Conservation (phyloP, 1,140 invertebrate species). For the Drosophila tsacasi region DNA sequence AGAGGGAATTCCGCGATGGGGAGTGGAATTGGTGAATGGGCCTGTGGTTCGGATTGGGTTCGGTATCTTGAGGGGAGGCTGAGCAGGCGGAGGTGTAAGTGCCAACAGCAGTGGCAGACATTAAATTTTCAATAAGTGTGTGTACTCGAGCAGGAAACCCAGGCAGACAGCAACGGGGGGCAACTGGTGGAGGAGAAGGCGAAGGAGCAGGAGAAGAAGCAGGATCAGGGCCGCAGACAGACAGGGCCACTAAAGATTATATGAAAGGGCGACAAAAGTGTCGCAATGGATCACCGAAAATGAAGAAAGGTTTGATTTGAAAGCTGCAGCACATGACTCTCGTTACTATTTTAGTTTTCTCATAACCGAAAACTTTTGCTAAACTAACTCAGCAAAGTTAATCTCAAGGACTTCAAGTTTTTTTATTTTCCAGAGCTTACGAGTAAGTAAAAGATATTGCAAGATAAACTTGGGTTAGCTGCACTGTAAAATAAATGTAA, state of each 20-base stretch:
- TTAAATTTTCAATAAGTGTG: slow-evolving; percentile 78
- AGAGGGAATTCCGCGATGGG: slow-evolving; percentile 1
- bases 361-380: slow-evolving; percentile 12
- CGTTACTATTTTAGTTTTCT: slow-evolving; percentile 18
- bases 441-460: slow-evolving; percentile 11
- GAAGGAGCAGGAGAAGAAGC: neutral
- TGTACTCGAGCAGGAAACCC: slow-evolving; percentile 48
- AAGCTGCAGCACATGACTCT: slow-evolving; percentile 7
- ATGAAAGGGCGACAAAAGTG: slow-evolving; percentile 62
- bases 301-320: neutral
- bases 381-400: slow-evolving; percentile 14
- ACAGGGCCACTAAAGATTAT: slow-evolving; percentile 52
- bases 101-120: slow-evolving; percentile 72
- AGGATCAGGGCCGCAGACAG: slow-evolving; percentile 15
- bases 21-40: slow-evolving; percentile 2
- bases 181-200: neutral
- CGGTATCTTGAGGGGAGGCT: too few species aligned
- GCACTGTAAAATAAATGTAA: neutral
- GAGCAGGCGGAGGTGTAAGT: slow-evolving; percentile 35
- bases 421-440: slow-evolving; percentile 9
- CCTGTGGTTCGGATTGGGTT: slow-evolving; percentile 30
- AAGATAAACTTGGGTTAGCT: neutral
- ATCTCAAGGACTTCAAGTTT: slow-evolving; percentile 6
- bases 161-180: slow-evolving; percentile 44
- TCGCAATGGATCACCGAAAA: slow-evolving; percentile 26